Conservation (phyloP, 2,797 vertebrate genomes). For the Kryptolebias ocellatus region DNA sequence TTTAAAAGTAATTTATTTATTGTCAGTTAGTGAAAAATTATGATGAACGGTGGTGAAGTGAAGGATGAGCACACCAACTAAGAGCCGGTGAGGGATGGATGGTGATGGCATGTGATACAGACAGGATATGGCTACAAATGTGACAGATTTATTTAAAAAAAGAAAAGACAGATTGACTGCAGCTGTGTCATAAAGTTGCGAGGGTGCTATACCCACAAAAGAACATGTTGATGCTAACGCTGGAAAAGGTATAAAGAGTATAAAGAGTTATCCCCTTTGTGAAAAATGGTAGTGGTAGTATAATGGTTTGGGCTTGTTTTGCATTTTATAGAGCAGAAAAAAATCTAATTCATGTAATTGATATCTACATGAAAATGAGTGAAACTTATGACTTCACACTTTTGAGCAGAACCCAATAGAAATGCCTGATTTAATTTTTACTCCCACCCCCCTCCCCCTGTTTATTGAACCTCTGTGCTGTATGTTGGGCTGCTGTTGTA, state of each 20-base stretch:
- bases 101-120: not conserved
- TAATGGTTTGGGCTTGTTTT: not conserved
- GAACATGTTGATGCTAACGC: too few relatives aligned
- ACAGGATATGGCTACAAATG: not conserved
- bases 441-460: not conserved
- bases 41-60: not conserved
- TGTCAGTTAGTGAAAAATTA: not conserved
- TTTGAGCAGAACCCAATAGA: too few relatives aligned
- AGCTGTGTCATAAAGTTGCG: not conserved
- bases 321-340: too few relatives aligned
- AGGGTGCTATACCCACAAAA: too few relatives aligned
- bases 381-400: too few relatives aligned
- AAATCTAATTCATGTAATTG: too few relatives aligned
- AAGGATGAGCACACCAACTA: not conserved
- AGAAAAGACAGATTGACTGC: not conserved
- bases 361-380: too few relatives aligned
- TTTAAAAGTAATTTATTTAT: not conserved
- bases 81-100: not conserved
- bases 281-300: too few relatives aligned
- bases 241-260: too few relatives aligned
- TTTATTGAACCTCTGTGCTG: conserved; percentile 1
- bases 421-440: too few relatives aligned
- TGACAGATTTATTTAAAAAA: too few relatives aligned
- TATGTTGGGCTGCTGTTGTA: conserved; percentile 25
- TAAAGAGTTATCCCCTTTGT: too few relatives aligned